Evolutionary conservation across 2,113 vertebrate species (phyloP), one percentile per base, ranked within the genome.

Genomic region (Hippocampus comes): DNA sequence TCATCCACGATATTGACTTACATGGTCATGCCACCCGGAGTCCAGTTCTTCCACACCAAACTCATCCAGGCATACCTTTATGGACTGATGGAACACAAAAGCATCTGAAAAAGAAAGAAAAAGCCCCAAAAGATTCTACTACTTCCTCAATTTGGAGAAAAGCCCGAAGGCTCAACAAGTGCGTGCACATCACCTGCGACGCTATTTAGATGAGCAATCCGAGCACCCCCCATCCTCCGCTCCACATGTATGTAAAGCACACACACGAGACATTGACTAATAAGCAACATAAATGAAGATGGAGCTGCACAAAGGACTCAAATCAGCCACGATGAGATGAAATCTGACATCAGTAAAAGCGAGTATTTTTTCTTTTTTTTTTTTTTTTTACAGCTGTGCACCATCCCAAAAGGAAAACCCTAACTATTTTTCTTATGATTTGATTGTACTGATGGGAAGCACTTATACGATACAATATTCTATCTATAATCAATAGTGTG

Each of bases 281-380:
- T 85, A 88, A 85, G 86, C 34, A 9, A 21, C 30, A 66, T 66
- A n/a, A 73, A 67, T 25, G 27, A 63, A 27, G 68, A 56, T 34
- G 42, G 42, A 6, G 48, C 68, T 60, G 60, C 46, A 68, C n/a
- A 67, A 34, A 30, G 57, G 67, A 82, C 67, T 56, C 51, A 55
- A 78, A 75, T 76, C 53, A 78, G 76, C 48, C 48, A 51, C 18
- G 5, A 51, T 51, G 48, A 51, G 17, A 51, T 51, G 18, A 18
- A 20, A 68, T 59, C 70, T 21, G 74, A 75, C 72, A 34, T 72
- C 55, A 76, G 1, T 14, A 10, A 46, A 46, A 46, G 12, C 43
- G 43, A 14, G 15, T 51, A 18, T 18, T 51, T 49, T 5, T 17
- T 48, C 2, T 48, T 3, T 48, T 12, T 49, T 15, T 17, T 48